phyloP scores from a whole-genome alignment of 2,888 invertebrate genomes.

The Trissoscelio sp. region DNA sequence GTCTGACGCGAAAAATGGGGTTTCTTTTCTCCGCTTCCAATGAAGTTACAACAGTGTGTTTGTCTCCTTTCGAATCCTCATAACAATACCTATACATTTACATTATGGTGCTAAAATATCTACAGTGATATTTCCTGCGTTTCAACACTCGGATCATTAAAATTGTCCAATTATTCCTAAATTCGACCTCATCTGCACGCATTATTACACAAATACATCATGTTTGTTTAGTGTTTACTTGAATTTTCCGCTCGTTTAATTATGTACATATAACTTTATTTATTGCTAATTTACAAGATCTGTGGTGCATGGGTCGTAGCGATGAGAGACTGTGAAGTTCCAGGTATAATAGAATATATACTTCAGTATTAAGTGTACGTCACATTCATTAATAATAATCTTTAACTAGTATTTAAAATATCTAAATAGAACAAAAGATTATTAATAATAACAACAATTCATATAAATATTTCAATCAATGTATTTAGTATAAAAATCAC shows the following conservation, averaged over 20 bases:
- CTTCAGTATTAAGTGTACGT: constrained; percentile 20
- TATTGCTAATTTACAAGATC: constrained; percentile 81
- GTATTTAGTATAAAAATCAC: background rate
- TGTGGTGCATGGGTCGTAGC: constrained; percentile 61
- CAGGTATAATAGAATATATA: constrained; percentile 43
- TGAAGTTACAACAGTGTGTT: constrained; percentile 74
- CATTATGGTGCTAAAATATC: constrained; percentile 80
- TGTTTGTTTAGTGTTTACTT: constrained; percentile 53
- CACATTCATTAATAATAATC: background rate
- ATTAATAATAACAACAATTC: background rate
- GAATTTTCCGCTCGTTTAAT: constrained; percentile 66
- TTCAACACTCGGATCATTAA: constrained; percentile 69
- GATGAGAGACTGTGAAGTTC: constrained; percentile 60
- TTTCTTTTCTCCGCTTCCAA: constrained; percentile 69
- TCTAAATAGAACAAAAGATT: background rate
- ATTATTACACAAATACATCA: constrained; percentile 58
- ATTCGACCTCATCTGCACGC: constrained; percentile 41
- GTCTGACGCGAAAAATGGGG: constrained; percentile 70
- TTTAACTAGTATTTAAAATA: background rate
- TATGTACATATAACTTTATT: constrained; percentile 76
- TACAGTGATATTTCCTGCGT: constrained; percentile 81
- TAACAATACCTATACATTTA: constrained; percentile 72
- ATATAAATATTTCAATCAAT: constrained; percentile 10
- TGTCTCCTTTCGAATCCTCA: constrained; percentile 71
- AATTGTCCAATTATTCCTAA: constrained; percentile 25